Conservation (phyloP, 2,113 vertebrate genomes). For the Excalfactoria chinensis region DNA sequence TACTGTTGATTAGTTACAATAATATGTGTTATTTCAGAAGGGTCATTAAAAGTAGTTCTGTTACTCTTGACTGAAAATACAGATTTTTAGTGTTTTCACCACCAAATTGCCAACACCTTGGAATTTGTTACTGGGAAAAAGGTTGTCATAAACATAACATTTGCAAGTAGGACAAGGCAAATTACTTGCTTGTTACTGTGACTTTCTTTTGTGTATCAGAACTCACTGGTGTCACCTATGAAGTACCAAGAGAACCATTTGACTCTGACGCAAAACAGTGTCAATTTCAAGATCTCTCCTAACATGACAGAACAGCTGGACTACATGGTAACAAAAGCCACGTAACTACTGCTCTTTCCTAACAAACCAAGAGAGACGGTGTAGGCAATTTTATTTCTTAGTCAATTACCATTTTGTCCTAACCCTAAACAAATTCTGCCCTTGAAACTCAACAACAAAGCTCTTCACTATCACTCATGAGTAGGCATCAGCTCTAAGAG, state of each 20-base stretch:
- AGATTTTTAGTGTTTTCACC: background rate
- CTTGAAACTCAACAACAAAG: background rate
- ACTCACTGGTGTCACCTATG: background rate
- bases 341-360: background rate
- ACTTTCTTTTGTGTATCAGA: background rate
- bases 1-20: background rate
- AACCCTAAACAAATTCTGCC: background rate
- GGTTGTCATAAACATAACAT: background rate
- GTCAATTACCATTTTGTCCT: background rate
- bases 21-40: background rate
- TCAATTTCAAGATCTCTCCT: background rate
- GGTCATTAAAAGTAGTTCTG: background rate
- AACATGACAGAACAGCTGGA: accelerated
- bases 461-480: background rate
- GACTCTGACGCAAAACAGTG: background rate
- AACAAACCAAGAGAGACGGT: background rate
- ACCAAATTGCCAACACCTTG: background rate
- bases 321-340: background rate
- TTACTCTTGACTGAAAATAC: background rate
- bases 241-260: background rate
- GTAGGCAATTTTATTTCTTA: background rate
- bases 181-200: background rate
- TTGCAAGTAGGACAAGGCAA: background rate
- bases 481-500: background rate
- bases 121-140: background rate